Base-by-base conservation (phyloP, 1,140 invertebrate species). In the Agrilus planipennis region DNA sequence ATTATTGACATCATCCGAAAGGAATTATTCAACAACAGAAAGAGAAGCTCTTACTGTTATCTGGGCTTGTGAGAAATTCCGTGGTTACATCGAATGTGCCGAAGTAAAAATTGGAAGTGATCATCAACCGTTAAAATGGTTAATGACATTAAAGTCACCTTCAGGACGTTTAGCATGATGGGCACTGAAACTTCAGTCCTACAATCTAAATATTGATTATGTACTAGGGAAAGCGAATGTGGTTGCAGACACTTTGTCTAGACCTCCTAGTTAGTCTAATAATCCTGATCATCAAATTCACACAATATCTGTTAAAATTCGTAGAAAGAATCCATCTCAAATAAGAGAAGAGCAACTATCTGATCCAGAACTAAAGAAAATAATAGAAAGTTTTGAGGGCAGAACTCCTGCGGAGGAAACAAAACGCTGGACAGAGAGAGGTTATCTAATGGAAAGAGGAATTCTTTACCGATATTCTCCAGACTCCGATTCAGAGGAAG, bases 41-140 rank as follows among this genome's bases (percentile, higher is more conserved):
- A 11, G 52, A 38, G 64, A 68, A 53, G 48, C 57, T 1, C 45
- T 68, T 7, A 63, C 62, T 3, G 43, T 68, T 4, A 40, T 67
- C 4, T 57, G 47, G 48, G 58, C 58, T 0, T 49, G 68, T 4
- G 42, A 60, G 18, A 53, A 60, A 31, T 64, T 61, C 35, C 39
- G 41, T 36, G 44, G 23, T 12, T 52, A 37, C 18, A 14, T 53
- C 30, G 46, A 53, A 37, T 54, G 52, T 12, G 52, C 31, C 2
- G 32, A 55, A 12, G 60, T 68, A 18, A 54, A 17, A 3, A 47
- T 66, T 3, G 39, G 45, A 9, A 53, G 40, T 4, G 55, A 61
- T 42, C 68, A 72, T 37, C 63, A 67, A 34, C 64, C 69, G 0
- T 38, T 73, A 12, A 49, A 47, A 16, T 74, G 64, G 62, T 49